Evolutionary conservation across 2,797 vertebrate genomes (phyloP).

Genomic region (Enteromius treurensis): DNA sequence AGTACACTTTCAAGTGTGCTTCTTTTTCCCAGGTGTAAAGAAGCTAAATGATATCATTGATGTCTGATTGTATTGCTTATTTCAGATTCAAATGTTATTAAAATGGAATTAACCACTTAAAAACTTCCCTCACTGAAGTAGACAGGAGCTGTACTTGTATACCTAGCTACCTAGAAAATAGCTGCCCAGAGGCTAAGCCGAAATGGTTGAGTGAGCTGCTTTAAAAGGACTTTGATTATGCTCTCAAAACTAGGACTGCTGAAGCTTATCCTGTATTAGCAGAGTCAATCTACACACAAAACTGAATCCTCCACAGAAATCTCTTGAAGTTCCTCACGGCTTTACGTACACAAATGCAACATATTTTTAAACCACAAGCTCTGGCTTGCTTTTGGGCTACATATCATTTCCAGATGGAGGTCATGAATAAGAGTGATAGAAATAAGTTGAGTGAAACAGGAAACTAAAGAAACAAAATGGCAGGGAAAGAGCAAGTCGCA

Average conservation of each 20-base stretch:
- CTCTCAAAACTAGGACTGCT: not conserved
- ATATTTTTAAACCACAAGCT: constrained; percentile 72
- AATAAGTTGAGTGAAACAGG: constrained; percentile 80
- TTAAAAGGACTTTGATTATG: constrained; percentile 8
- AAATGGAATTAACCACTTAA: not conserved
- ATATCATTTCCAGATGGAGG: constrained; percentile 85
- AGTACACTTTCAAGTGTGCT: not conserved
- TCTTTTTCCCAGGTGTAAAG: not conserved
- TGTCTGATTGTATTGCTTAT: not conserved
- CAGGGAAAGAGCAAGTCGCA: constrained; percentile 45
- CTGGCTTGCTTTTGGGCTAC: constrained; percentile 78
- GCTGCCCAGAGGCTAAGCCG: not conserved
- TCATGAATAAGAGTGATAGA: constrained; percentile 80
- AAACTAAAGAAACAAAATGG: constrained; percentile 79
- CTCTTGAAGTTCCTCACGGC: constrained; percentile 12
- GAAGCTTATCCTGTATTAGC: constrained; percentile 31
- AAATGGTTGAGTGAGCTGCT: not conserved
- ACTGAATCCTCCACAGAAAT: constrained; percentile 57
- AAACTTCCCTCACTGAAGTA: not conserved
- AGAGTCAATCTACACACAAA: constrained; percentile 39
- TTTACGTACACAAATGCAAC: constrained; percentile 59
- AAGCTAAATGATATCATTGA: not conserved
- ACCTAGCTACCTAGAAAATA: not conserved
- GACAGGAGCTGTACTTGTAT: not conserved
- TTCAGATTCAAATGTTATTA: not conserved